Evolutionary conservation across 35 echinoderm and acorn worm species (phyloP).

Genomic region (Apostichopus japonicus): DNA sequence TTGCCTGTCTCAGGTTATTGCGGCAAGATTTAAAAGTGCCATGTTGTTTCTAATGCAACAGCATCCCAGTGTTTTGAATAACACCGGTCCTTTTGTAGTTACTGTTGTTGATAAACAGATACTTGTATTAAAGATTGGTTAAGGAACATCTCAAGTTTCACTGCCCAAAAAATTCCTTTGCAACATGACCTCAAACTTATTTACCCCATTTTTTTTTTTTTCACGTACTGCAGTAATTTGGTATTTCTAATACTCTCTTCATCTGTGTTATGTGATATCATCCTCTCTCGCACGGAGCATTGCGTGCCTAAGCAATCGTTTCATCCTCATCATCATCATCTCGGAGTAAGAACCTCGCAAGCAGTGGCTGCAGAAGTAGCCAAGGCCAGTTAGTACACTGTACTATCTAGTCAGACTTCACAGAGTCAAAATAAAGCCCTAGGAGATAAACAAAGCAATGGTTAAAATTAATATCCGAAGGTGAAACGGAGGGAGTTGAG

Average conservation of each 20-base stretch:
- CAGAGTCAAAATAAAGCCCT: background rate
- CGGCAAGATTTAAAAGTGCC: no score
- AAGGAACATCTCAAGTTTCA: no score
- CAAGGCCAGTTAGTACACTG: background rate
- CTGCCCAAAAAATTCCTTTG: no score
- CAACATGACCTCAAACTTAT: background rate
- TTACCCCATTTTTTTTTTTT: background rate
- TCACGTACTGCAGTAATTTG: background rate
- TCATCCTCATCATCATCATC: background rate
- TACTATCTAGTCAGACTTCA: background rate
- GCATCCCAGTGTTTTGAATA: no score
- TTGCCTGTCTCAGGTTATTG: no score
- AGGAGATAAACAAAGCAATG: background rate
- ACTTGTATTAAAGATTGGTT: no score
- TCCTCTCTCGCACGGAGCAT: background rate
- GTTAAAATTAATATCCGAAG: conserved; percentile 5
- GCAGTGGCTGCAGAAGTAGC: background rate
- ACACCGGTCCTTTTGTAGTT: no score
- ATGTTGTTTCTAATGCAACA: no score
- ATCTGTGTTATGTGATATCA: background rate
- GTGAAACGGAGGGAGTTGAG: background rate
- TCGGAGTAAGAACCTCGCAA: background rate
- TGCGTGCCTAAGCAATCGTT: background rate
- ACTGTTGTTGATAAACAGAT: no score
- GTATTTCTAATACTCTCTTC: background rate